phyloP scores from a whole-genome alignment of 2,113 vertebrate species.

The Eolophus roseicapilla region DNA sequence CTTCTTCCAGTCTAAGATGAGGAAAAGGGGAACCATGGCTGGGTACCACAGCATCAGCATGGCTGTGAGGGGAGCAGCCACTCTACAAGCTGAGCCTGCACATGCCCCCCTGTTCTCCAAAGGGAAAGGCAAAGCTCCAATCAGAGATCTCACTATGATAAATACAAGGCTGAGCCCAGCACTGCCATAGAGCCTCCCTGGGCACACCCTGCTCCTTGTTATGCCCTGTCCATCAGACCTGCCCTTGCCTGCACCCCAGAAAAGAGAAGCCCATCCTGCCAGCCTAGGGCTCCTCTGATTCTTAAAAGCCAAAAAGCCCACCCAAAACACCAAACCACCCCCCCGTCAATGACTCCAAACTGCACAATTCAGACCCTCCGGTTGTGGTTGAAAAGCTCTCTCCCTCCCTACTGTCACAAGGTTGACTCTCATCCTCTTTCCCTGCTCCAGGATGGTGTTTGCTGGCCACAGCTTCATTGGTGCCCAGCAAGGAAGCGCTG shows the following conservation, averaged over 20 bases:
- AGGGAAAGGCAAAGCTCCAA: neutral
- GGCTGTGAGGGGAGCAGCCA: neutral
- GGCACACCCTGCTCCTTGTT: neutral
- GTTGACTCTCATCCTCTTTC: neutral
- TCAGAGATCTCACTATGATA: neutral
- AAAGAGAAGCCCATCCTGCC: neutral
- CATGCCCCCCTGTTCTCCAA: neutral
- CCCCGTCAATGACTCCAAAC: neutral
- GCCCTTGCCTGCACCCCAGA: accelerated
- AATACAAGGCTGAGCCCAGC: neutral
- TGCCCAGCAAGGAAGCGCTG: neutral
- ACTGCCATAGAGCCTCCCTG: neutral
- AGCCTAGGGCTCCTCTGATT: neutral
- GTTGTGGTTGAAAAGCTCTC: neutral
- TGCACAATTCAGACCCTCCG: neutral
- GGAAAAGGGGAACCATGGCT: neutral
- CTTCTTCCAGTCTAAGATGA: neutral
- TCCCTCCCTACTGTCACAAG: neutral
- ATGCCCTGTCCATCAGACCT: neutral
- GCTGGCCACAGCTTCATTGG: neutral
- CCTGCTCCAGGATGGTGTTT: neutral
- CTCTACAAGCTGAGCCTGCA: neutral
- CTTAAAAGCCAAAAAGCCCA: neutral
- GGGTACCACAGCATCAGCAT: accelerated
- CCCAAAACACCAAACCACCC: neutral